Percentiles rank a stretch among this genome's conserved stretches.
These are phyloP conservation scores for Megathymus violae DNA, from an alignment of 1,140 invertebrate genomes.

Conservation along the genomic window DNA sequence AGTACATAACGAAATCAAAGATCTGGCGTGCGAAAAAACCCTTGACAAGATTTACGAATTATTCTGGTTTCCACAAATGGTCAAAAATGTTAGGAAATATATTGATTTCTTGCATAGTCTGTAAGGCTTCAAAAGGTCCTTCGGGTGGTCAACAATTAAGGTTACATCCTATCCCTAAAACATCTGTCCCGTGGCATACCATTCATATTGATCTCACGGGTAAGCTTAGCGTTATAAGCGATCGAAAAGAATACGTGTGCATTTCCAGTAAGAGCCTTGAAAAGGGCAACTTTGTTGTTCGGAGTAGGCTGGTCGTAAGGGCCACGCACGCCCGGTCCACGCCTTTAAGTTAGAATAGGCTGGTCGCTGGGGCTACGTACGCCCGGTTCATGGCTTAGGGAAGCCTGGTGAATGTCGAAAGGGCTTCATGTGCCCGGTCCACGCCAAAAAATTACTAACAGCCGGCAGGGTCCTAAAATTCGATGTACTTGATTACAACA, in stretches of 20 bases:
- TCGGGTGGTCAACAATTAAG: constrained; percentile 40
- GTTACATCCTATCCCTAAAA: constrained; percentile 48
- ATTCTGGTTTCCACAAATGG: constrained; percentile 47
- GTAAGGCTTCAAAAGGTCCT: constrained; percentile 44
- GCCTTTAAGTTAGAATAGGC: no score
- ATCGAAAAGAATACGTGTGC: constrained; percentile 46
- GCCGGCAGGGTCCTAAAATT: no score
- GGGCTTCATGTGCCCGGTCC: no score
- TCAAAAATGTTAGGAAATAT: constrained; percentile 42
- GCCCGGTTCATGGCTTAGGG: no score
- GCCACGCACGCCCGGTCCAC: no score
- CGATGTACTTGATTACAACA: no score
- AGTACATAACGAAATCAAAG: constrained; percentile 32
- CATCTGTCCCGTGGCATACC: constrained; percentile 44
- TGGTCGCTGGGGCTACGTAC: no score
- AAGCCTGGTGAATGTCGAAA: no score
- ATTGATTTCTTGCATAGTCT: constrained; percentile 45
- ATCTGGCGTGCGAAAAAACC: constrained; percentile 38
- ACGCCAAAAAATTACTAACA: no score
- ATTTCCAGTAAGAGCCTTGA: no score
- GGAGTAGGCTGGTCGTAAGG: no score
- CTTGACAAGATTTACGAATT: constrained; percentile 43
- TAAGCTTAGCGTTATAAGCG: constrained; percentile 40
- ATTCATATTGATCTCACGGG: constrained; percentile 51
- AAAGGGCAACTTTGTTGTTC: no score